Evolutionary conservation across 2,888 invertebrate species (phyloP), one percentile per base, ranked within the genome.

Genomic region (Galerucella calmariensis): DNA sequence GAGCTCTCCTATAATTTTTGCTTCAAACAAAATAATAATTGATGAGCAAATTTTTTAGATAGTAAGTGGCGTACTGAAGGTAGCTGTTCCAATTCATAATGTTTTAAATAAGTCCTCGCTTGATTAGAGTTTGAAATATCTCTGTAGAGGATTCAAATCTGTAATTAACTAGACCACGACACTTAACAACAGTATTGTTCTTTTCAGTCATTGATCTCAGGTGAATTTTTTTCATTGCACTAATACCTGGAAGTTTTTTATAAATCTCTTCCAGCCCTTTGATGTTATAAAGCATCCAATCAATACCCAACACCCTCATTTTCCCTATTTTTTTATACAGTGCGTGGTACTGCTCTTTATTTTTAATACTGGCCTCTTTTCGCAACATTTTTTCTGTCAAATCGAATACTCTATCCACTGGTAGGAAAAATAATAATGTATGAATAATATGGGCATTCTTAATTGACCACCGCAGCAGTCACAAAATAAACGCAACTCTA

Each of bases 321-420:
- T 41, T 41, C 16, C 67, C 61, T 62, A 66, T 27, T 16, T 56
- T 48, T 63, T 69, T 69, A 67, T 73, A 73, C 4, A 69, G 2
- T 53, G 12, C 65, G 51, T 63, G 56, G 44, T 73, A 73, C 12
- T 63, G 24, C 16, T 73, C 73, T 65, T 62, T 62, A 58, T 59
- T 73, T 16, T 56, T 69, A 16, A 73, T 53, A 10, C 12, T 27
- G 20, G 69, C 0, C 48, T 73, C 20, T 59, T 69, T 73, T 41
- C 69, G n/a, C 27, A 73, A 62, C 20, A 65, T 51, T 53, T 74
- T 76, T 35, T 73, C 76, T 16, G 72, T 63, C 20, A 56, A 20
- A 46, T 70, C 73, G 35, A 74, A 73, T 20, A 73, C 67, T 56
- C 67, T 51, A 44, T 74, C 70, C 20, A 46, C 65, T 41, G 70